Base-by-base conservation (phyloP, 2,797 vertebrate genomes). In the Malacoraja senta region DNA sequence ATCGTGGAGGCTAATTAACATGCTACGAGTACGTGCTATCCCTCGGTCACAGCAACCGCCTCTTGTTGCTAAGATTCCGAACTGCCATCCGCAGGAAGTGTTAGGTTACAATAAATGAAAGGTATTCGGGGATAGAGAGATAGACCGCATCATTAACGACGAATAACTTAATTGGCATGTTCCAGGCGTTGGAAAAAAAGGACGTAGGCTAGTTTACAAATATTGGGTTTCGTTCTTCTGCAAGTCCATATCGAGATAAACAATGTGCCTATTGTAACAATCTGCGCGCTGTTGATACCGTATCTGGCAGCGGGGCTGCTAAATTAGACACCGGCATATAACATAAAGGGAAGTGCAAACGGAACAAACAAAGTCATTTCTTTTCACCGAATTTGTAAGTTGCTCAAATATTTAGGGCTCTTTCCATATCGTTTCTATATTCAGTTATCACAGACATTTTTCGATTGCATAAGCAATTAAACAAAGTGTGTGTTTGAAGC, bases 1-100 rank as follows among this genome's bases (percentile, higher is more conserved):
- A 13, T 72, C 63, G 63, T n/a, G 44, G 88, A 53, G 81, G 35
- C 61, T 93, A 91, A 92, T 93, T 91, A 93, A 92, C 86, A 91
- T 71, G 86, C 88, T 17, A 61, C 74, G 84, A 72, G 88, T 17
- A 61, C 74, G 84, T 81, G 88, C 35, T 79, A 78, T 65, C 76
- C 74, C 76, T 61, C 58, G 93, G 88, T 78, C 93, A 24, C 93
- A 71, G 74, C 88, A 93, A 91, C 93, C 63, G 78, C 58, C 93
- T 91, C 77, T 68, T 78, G 88, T 93, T 93, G 93, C 86, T 92
- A 93, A 92, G 93, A 93, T 92, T 88, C 93, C 26, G 90, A 93
- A 72, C 77, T 93, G 93, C 81, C 93, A 92, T 80, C 21, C 38
- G 72, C 44, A 79, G 88, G 35, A 93, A 81, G 88, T 65, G 61